phyloP scores from a whole-genome alignment of 2,113 vertebrate genomes.

The Nestor notabilis region DNA sequence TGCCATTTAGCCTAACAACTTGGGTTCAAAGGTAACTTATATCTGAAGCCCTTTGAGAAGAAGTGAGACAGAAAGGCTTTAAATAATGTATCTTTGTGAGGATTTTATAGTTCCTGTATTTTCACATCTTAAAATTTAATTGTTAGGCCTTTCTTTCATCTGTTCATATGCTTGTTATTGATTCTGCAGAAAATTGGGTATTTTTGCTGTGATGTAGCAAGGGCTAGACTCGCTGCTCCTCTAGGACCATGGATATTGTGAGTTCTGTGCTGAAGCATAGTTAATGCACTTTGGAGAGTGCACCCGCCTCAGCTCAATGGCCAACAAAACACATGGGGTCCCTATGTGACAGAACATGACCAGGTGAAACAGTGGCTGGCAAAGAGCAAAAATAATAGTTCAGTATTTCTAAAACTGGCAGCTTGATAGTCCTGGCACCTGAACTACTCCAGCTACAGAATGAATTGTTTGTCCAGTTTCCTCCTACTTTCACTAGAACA shows the following conservation, averaged over 20 bases:
- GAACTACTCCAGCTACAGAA: not conserved
- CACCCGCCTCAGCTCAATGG: not conserved
- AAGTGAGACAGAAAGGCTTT: not conserved
- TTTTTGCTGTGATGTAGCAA: not conserved
- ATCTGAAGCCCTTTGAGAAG: not conserved
- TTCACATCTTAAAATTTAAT: not conserved
- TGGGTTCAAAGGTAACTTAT: not conserved
- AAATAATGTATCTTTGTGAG: not conserved
- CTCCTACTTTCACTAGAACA: not conserved
- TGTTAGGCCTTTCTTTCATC: not conserved
- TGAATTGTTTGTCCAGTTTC: not conserved
- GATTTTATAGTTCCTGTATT: not conserved
- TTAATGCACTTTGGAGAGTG: not conserved
- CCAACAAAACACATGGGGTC: not conserved
- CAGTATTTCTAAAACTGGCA: not conserved
- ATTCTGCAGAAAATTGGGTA: not conserved
- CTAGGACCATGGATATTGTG: fast-evolving
- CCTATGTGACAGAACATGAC: not conserved
- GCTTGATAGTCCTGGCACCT: not conserved
- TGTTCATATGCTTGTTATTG: not conserved
- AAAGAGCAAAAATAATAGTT: not conserved
- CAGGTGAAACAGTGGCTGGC: not conserved
- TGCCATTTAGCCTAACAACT: not conserved
- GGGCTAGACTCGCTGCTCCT: not conserved
- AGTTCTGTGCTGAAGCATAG: not conserved